These are phyloP conservation scores for Carcinoscorpius rotundicauda DNA, from an alignment of 1,140 invertebrate genomes.

Conservation along the genomic window DNA sequence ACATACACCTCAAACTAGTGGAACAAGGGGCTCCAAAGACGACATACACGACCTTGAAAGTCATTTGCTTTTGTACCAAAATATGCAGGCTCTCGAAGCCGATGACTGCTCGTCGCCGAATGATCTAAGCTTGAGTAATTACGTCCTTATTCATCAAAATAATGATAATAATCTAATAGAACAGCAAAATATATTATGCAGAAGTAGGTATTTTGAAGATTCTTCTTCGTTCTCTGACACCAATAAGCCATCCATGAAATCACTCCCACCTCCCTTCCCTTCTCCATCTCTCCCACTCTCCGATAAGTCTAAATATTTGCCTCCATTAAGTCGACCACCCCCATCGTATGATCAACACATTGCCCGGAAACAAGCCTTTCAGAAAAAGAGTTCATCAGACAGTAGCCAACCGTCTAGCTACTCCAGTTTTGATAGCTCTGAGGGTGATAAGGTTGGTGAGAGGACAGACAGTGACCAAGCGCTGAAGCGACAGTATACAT, in stretches of 20 bases:
- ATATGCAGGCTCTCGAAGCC: constrained; percentile 16
- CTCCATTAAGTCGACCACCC: constrained; percentile 6
- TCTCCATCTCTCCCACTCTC: not conserved
- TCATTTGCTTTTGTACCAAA: constrained; percentile 13
- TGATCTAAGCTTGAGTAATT: not conserved
- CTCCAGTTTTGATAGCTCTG: constrained; percentile 19
- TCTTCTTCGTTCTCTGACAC: not conserved
- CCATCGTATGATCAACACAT: constrained; percentile 19
- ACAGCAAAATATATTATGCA: not conserved
- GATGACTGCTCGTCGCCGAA: not conserved
- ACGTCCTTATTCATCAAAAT: not conserved
- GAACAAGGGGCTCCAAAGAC: constrained; percentile 7
- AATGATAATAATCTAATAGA: not conserved
- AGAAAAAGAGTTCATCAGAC: constrained; percentile 15
- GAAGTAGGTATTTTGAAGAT: not conserved
- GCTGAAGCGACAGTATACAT: constrained; percentile 31
- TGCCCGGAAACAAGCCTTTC: constrained; percentile 13
- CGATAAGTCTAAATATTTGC: not conserved
- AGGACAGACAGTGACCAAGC: not conserved
- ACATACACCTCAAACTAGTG: constrained; percentile 4
- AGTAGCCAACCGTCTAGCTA: constrained; percentile 16
- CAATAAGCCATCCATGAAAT: not conserved
- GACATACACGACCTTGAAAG: constrained; percentile 9
- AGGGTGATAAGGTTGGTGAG: constrained; percentile 10
- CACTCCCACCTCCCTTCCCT: not conserved